Evolutionary conservation across 2,797 vertebrate genomes (phyloP).

Genomic region (Mallotus villosus): DNA sequence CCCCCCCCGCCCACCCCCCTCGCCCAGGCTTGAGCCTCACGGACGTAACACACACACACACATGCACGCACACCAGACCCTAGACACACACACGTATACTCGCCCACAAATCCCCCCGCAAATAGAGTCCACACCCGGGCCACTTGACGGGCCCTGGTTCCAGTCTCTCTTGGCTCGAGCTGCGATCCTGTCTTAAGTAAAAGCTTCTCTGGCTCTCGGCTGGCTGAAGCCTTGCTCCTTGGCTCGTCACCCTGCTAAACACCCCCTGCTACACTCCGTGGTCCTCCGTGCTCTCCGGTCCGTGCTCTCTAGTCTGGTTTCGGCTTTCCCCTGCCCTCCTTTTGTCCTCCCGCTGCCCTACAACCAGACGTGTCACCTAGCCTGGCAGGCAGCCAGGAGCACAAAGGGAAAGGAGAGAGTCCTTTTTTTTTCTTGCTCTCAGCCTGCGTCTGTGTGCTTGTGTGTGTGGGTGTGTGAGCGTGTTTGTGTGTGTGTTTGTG

Average conservation of each 20-base stretch:
- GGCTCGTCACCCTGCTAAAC: not conserved
- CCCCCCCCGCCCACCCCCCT: conserved; percentile 19
- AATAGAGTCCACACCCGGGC: conserved; percentile 14
- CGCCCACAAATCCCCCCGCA: conserved; percentile 18
- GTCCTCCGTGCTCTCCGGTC: not conserved
- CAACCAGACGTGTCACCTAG: conserved; percentile 31
- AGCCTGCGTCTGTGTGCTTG: conserved; percentile 13
- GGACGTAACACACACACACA: conserved; percentile 22
- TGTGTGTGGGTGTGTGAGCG: conserved; percentile 17
- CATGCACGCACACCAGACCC: conserved; percentile 17
- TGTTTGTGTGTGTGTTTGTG: conserved; percentile 14
- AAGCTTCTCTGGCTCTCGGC: not conserved
- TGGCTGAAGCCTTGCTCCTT: not conserved
- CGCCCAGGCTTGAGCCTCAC: too few relatives aligned
- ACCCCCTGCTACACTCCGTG: not conserved
- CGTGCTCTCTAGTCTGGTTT: conserved; percentile 2
- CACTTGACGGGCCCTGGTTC: conserved; percentile 34
- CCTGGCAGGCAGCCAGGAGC: conserved; percentile 34
- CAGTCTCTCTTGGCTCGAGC: conserved; percentile 43
- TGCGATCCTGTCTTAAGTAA: conserved; percentile 36
- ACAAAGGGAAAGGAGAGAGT: conserved; percentile 5
- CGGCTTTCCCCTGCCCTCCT: conserved; percentile 30
- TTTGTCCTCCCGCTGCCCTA: conserved; percentile 30
- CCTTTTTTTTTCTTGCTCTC: conserved; percentile 4
- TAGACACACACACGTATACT: conserved; percentile 1